A percentile compares a stretch with the other conserved stretches of the same genome.
Conservation (phyloP, 2,888 invertebrate species). For the Zeuzera pyrina region DNA sequence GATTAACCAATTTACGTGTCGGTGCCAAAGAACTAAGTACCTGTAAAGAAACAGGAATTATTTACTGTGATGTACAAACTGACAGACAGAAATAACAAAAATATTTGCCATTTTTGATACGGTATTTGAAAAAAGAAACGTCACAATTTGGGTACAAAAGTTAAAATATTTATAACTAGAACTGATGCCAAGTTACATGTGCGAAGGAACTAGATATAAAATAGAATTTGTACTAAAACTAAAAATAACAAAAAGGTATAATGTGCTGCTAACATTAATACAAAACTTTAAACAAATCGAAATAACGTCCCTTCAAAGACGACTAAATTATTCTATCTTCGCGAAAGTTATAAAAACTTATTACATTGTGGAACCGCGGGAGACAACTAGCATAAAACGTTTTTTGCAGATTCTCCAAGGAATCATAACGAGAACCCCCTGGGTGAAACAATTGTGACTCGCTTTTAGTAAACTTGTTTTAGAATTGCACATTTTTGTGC, state of each 20-base stretch:
- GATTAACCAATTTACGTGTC: no score
- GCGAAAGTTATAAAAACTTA: constrained; percentile 43
- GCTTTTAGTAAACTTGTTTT: constrained; percentile 22
- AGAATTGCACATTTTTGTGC: constrained; percentile 27
- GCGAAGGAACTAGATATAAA: neutral
- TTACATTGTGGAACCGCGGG: constrained; percentile 23
- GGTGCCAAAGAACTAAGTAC: no score
- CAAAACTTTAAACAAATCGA: constrained; percentile 19
- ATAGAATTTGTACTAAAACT: neutral
- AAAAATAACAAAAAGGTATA: no score
- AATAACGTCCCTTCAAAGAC: constrained; percentile 25
- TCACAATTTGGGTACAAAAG: no score
- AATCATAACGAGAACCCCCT: constrained; percentile 35
- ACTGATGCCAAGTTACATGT: no score
- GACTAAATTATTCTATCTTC: constrained; percentile 32
- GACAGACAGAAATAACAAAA: no score
- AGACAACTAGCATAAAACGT: constrained; percentile 21
- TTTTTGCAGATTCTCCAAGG: constrained; percentile 33
- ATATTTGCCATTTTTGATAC: no score
- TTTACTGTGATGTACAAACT: no score
- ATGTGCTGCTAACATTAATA: no score
- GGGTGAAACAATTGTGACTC: constrained; percentile 36
- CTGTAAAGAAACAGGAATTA: no score
- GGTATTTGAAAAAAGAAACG: no score
- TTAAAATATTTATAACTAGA: no score